Evolutionary conservation across 2,113 vertebrate species (phyloP).

Genomic region (Falcunculus frontatus): DNA sequence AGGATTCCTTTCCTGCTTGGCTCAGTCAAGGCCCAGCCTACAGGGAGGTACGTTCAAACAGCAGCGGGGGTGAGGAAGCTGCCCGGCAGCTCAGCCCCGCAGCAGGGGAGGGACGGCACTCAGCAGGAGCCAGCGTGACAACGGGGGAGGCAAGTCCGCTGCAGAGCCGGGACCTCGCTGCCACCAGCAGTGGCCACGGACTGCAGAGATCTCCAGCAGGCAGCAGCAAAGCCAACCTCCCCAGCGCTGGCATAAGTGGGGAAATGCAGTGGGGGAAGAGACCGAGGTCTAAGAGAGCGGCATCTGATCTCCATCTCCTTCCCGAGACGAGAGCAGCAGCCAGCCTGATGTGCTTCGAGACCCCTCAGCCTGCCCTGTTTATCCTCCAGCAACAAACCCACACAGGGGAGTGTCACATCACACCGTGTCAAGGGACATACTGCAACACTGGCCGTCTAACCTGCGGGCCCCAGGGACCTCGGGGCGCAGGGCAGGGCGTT

Average conservation of each 20-base stretch:
- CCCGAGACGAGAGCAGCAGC: not conserved
- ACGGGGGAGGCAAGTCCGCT: not conserved
- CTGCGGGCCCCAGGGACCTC: not conserved
- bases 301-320: not conserved
- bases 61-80: not conserved
- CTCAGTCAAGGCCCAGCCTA: not conserved
- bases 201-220: not conserved
- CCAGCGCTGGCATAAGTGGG: rapidly evolving
- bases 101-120: rapidly evolving
- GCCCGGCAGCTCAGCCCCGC: not conserved
- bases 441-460: not conserved
- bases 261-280: not conserved
- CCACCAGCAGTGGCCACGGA: not conserved
- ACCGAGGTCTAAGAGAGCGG: not conserved
- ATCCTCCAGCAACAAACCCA: not conserved
- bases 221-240: not conserved
- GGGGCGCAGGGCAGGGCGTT: rapidly evolving
- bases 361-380: not conserved
- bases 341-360: not conserved
- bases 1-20: not conserved
- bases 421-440: not conserved
- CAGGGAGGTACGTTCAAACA: not conserved
- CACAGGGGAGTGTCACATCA: not conserved
- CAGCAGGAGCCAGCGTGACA: not conserved
- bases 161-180: not conserved